Evolutionary conservation across 2,113 vertebrate species (phyloP), one percentile per base, ranked within the genome.

Genomic region (Pholis gunnellus): DNA sequence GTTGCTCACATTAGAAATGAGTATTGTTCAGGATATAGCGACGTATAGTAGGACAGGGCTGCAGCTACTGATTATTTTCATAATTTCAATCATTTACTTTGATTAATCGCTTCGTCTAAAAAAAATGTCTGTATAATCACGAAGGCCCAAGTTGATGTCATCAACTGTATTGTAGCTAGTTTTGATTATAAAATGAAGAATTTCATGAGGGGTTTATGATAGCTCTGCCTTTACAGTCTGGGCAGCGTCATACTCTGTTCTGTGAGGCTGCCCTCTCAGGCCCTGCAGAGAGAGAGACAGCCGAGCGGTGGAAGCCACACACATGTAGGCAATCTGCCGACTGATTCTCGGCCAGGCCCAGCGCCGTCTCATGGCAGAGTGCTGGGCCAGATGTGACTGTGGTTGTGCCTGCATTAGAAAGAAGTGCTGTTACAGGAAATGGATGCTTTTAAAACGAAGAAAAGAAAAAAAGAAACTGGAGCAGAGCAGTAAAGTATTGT

Each of bases 371-470:
- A 95, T 50, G 88, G 90, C 94, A 93, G 93, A 93, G 86, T 92
- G 90, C 60, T 88, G 87, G 93, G 84, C 94, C 96, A 97, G 95
- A 96, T 97, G 95, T 95, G 91, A 94, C 93, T 95, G 93, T 92
- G 94, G 91, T 93, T 81, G 71, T 89, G 91, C 84, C 87, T 89
- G 83, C 75, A 86, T 94, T 93, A 93, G 92, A 89, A 75, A 84
- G 88, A 91, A 89, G 86, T 89, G 86, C 85, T 91, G 86, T 92
- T 92, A 90, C 89, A 94, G 93, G 94, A 95, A 95, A 95, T 94
- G 87, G 87, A 87, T 82, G 75, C 75, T 92, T 93, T 91, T 88
- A 85, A 88, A 93, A 88, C 44, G 64, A 72, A 69, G 71, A 83
- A 54, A 82, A 76, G 46, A 56, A 78, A 74, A 74, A 72, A 85